phyloP scores from a whole-genome alignment of 2,888 invertebrate species.

The Bombylius discolor region DNA sequence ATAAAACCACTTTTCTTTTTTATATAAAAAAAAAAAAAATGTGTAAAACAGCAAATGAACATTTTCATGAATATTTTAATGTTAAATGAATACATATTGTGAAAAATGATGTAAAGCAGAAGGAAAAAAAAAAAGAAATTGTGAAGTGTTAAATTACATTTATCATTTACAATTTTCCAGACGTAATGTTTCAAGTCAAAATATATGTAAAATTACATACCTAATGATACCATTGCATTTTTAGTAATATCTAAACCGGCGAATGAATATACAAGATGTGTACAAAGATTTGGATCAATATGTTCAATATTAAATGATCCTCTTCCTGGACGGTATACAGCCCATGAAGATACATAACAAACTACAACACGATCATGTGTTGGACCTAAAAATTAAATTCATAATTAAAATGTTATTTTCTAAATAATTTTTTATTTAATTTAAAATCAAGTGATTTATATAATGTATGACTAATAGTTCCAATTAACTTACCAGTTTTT shows the following conservation, averaged over 20 bases:
- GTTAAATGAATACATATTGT: too few species aligned
- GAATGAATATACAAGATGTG: slow-evolving; percentile 70
- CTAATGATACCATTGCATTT: slow-evolving; percentile 55
- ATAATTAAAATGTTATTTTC: background rate
- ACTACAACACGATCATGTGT: slow-evolving; percentile 61
- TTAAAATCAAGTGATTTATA: too few species aligned
- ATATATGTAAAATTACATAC: slow-evolving; percentile 33
- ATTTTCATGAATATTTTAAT: too few species aligned
- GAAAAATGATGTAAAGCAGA: background rate
- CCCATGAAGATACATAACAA: slow-evolving; percentile 72
- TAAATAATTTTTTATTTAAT: too few species aligned
- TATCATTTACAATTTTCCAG: too few species aligned
- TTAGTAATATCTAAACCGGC: slow-evolving; percentile 57
- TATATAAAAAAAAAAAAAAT: too few species aligned
- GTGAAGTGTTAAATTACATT: too few species aligned
- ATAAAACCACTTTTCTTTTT: too few species aligned
- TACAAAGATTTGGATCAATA: slow-evolving; percentile 62
- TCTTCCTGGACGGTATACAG: slow-evolving; percentile 52
- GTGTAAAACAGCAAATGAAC: too few species aligned
- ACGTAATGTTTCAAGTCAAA: background rate
- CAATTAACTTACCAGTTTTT: background rate
- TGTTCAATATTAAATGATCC: slow-evolving; percentile 54
- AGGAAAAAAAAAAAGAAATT: too few species aligned
- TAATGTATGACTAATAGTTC: too few species aligned
- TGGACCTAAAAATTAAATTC: slow-evolving; percentile 39